Evolutionary conservation across 2,888 invertebrate genomes (phyloP).

Genomic region (Pseudeuparius sepicola): DNA sequence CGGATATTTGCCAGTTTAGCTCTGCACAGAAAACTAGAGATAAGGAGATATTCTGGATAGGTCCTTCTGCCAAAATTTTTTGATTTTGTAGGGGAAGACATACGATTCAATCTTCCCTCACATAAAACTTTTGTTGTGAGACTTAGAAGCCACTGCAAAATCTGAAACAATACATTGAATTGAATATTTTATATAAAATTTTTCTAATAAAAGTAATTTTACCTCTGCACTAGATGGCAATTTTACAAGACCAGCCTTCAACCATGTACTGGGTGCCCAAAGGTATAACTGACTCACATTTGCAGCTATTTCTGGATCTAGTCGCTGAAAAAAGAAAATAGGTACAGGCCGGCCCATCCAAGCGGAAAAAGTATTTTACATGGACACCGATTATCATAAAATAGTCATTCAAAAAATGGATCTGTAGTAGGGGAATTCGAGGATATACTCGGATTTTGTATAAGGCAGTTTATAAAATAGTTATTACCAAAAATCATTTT

Average conservation of each 20-base stretch:
- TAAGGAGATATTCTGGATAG: slow-evolving; percentile 61
- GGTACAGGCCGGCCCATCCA: too few species aligned
- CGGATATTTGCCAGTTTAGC: slow-evolving; percentile 51
- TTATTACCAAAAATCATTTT: neutral
- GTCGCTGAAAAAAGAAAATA: slow-evolving; percentile 32
- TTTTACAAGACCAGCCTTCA: slow-evolving; percentile 40
- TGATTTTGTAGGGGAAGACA: neutral
- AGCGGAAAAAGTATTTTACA: too few species aligned
- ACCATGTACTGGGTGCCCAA: slow-evolving; percentile 66
- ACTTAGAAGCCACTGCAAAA: slow-evolving; percentile 64
- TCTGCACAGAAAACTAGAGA: slow-evolving; percentile 57
- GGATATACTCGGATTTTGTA: too few species aligned
- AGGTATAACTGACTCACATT: slow-evolving; percentile 63
- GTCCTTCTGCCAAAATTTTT: slow-evolving; percentile 44
- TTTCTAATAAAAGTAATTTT: slow-evolving; percentile 11
- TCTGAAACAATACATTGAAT: slow-evolving; percentile 37
- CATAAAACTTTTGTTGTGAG: slow-evolving; percentile 65
- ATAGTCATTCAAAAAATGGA: too few species aligned
- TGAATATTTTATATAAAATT: slow-evolving; percentile 10
- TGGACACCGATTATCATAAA: too few species aligned
- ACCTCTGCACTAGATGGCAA: slow-evolving; percentile 56
- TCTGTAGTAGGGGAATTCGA: too few species aligned
- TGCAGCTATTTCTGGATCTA: slow-evolving; percentile 60
- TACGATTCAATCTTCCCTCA: slow-evolving; percentile 38
- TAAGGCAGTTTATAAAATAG: neutral